Evolutionary conservation across 2,797 vertebrate genomes (phyloP).

Genomic region (Threskiornis aethiopicus): DNA sequence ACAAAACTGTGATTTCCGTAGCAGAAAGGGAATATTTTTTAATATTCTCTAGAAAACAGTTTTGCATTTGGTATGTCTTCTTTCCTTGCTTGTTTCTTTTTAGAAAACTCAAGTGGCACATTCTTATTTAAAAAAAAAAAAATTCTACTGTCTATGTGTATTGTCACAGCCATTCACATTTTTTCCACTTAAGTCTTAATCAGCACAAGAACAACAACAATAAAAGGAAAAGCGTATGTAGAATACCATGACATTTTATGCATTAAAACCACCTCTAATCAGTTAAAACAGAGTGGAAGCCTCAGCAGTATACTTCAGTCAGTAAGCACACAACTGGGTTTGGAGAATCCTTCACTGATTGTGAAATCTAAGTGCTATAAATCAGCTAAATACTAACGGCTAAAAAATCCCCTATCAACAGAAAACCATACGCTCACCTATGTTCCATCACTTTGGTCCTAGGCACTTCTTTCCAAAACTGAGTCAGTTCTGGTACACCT

Average conservation of each 20-base stretch:
- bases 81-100: background rate
- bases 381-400: background rate
- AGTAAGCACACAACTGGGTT: background rate
- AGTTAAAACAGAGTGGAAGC: background rate
- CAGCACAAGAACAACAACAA: background rate
- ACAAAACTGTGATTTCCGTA: background rate
- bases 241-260: background rate
- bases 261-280: background rate
- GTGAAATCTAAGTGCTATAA: background rate
- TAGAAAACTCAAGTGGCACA: background rate
- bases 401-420: background rate
- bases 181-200: background rate
- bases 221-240: background rate
- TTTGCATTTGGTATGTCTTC: background rate
- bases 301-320: background rate
- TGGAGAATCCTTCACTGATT: background rate
- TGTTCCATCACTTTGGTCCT: constrained; percentile 92
- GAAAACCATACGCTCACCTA: constrained; percentile 73
- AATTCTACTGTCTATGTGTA: background rate
- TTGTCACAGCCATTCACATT: background rate
- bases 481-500: constrained; percentile 82
- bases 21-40: background rate
- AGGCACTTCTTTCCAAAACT: constrained; percentile 94
- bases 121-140: background rate
- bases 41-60: background rate